Evolutionary conservation across 2,888 invertebrate species (phyloP).

Genomic region (Acanthoscelides obtectus): DNA sequence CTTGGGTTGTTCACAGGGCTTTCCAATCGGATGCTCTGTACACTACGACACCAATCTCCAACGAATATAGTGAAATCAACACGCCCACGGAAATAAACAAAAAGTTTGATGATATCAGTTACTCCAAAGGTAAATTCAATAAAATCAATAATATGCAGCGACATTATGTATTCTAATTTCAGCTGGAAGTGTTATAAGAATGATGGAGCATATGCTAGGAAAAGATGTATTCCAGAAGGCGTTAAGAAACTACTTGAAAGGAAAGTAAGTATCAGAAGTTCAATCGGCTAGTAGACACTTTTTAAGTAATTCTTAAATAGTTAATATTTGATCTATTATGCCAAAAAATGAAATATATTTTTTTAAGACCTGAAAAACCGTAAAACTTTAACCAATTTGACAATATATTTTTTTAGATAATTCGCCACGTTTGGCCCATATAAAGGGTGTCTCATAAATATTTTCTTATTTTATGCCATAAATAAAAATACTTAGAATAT

Average conservation of each 20-base stretch:
- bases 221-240: conserved; percentile 50
- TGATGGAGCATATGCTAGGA: conserved; percentile 61
- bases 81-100: conserved; percentile 51
- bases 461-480: too few species aligned
- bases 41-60: conserved; percentile 51
- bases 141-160: neutral
- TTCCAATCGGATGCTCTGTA: conserved; percentile 19
- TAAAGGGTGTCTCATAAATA: too few species aligned
- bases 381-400: too few species aligned
- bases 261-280: conserved; percentile 46
- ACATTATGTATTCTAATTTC: conserved; percentile 5
- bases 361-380: too few species aligned
- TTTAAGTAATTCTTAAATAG: too few species aligned
- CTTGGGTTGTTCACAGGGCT: conserved; percentile 58
- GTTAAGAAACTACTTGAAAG: conserved; percentile 52
- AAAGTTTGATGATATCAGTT: conserved; percentile 58
- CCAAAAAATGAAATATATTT: too few species aligned
- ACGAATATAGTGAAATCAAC: conserved; percentile 41
- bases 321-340: too few species aligned
- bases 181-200: conserved; percentile 49
- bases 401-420: too few species aligned
- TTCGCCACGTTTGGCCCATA: too few species aligned
- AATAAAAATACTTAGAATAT: too few species aligned
- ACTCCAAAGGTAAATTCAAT: conserved; percentile 54
- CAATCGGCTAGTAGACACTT: too few species aligned